phyloP scores from a whole-genome alignment of 2,797 vertebrate species.

The Xyrichtys novacula region DNA sequence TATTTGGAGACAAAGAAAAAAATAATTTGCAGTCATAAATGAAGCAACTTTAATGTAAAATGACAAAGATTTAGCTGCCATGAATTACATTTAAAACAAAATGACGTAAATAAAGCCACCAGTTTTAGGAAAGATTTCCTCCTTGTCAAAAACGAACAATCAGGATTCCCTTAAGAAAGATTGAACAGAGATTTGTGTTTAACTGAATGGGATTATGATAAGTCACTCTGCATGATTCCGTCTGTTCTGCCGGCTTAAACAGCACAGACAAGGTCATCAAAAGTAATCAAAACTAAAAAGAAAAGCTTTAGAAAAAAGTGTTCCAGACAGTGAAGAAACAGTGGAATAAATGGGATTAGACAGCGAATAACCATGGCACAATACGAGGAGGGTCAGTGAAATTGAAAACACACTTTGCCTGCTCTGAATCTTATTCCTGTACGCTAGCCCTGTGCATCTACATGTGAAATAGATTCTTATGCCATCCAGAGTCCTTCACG shows the following conservation, averaged over 20 bases:
- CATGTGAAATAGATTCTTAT: slow-evolving; percentile 81
- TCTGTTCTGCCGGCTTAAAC: background rate
- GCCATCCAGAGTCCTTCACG: slow-evolving; percentile 80
- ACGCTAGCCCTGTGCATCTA: slow-evolving; percentile 71
- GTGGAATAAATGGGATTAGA: slow-evolving; percentile 64
- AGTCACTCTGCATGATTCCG: background rate
- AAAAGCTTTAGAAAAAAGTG: slow-evolving; percentile 1
- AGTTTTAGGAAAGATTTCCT: background rate
- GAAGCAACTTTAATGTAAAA: background rate
- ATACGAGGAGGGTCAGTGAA: slow-evolving; percentile 57
- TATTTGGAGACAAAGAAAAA: too few relatives aligned
- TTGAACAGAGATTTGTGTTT: background rate
- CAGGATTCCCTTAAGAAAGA: background rate
- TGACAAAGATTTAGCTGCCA: background rate
- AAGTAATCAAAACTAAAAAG: slow-evolving; percentile 22
- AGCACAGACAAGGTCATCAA: slow-evolving; percentile 5
- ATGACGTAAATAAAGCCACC: background rate
- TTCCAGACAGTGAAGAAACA: slow-evolving; percentile 45
- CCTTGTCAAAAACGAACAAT: background rate
- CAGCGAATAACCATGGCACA: slow-evolving; percentile 48
- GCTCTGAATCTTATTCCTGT: slow-evolving; percentile 59
- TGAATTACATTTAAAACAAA: background rate
- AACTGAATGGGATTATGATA: background rate
- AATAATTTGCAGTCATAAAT: background rate
- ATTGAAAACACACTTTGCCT: slow-evolving; percentile 67